These are phyloP conservation scores for Micromussa lordhowensis DNA, from an alignment of 92 coral and sea anemone genomes.

Conservation along the genomic window DNA sequence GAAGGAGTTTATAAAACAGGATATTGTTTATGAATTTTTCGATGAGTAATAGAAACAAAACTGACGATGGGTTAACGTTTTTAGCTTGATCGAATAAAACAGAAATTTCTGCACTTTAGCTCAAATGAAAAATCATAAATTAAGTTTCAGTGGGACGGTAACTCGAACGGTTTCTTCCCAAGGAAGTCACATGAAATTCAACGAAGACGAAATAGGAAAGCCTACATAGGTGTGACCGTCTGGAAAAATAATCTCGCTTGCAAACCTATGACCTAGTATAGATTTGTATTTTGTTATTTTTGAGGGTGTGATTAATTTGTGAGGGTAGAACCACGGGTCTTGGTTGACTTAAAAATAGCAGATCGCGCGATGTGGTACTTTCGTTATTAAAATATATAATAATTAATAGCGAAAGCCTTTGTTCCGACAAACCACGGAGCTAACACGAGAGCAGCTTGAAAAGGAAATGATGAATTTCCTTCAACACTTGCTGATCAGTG, in stretches of 20 bases:
- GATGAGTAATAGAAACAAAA: neutral
- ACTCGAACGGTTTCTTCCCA: slow-evolving; percentile 4
- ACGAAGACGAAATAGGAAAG: neutral
- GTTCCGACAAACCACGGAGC: neutral
- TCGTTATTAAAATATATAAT: neutral
- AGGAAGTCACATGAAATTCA: slow-evolving; percentile 43
- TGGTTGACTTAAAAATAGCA: neutral
- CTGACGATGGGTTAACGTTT: neutral
- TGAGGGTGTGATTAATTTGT: neutral
- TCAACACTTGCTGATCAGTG: neutral
- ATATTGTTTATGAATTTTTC: neutral
- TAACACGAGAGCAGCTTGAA: neutral
- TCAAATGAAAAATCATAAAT: slow-evolving; percentile 1
- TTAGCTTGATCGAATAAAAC: neutral
- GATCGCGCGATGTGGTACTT: neutral
- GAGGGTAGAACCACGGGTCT: neutral
- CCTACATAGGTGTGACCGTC: slow-evolving; percentile 6
- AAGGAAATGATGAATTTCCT: slow-evolving; percentile 42
- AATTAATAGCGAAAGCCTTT: slow-evolving; percentile 1
- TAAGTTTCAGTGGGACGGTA: neutral
- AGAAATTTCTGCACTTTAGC: neutral
- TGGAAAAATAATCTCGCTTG: neutral
- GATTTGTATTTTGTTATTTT: neutral
- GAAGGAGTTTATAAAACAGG: neutral
- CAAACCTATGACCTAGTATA: slow-evolving; percentile 29